These are phyloP conservation scores for Euclidia mi DNA, from an alignment of 2,888 invertebrate species.

Conservation along the genomic window DNA sequence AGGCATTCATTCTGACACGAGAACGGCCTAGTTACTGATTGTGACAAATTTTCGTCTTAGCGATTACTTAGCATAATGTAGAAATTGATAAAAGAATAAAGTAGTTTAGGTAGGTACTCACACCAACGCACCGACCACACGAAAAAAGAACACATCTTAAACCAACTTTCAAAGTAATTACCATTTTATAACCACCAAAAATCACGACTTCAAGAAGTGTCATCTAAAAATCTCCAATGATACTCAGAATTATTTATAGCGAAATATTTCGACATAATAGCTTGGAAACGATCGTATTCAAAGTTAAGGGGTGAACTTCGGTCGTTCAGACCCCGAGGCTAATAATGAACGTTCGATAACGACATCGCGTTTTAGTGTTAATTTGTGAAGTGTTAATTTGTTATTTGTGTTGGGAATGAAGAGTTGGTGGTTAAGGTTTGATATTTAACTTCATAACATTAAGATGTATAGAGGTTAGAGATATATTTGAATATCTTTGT, in stretches of 20 bases:
- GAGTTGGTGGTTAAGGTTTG: constrained; percentile 7
- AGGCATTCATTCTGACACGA: too few relatives aligned
- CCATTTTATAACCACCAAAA: neutral
- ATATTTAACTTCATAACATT: neutral
- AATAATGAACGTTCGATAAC: constrained; percentile 61
- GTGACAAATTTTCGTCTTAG: too few relatives aligned
- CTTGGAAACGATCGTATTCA: constrained; percentile 54
- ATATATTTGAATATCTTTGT: too few relatives aligned
- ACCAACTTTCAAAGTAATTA: too few relatives aligned
- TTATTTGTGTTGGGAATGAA: constrained; percentile 33
- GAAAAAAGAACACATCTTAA: too few relatives aligned
- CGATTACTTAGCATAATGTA: too few relatives aligned
- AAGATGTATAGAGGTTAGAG: too few relatives aligned
- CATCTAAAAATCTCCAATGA: constrained; percentile 39
- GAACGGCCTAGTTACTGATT: too few relatives aligned
- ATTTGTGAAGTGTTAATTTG: constrained; percentile 47
- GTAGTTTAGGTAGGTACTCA: too few relatives aligned
- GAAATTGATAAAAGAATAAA: too few relatives aligned
- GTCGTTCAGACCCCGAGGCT: constrained; percentile 53
- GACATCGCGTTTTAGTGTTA: constrained; percentile 51
- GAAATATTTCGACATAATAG: constrained; percentile 53
- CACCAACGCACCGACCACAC: too few relatives aligned
- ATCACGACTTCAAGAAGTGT: constrained; percentile 6
- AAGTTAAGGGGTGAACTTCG: constrained; percentile 59
- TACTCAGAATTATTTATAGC: constrained; percentile 36